Conservation (phyloP, 2,888 invertebrate species). For the Ormyrus nitidulus region DNA sequence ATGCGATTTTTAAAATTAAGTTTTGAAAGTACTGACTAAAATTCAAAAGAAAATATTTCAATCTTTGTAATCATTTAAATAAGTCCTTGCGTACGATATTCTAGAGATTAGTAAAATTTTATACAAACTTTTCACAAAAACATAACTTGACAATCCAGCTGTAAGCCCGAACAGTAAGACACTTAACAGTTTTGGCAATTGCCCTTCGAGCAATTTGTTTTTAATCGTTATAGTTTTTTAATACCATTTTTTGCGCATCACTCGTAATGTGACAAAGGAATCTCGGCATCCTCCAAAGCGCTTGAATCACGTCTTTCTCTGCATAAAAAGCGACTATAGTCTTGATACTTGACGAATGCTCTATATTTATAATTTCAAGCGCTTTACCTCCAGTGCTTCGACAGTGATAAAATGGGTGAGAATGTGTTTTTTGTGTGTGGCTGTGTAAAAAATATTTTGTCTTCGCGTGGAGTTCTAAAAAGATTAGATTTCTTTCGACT, state of each 20-base stretch:
- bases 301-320: conserved; percentile 22
- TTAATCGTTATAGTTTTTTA: conserved; percentile 26
- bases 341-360: background rate
- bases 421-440: background rate
- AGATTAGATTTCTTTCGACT: conserved; percentile 36
- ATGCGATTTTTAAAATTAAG: too few species aligned
- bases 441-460: conserved; percentile 65
- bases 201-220: conserved; percentile 46
- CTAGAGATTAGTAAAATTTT: background rate
- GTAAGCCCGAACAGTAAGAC: conserved; percentile 73
- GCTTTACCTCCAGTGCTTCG: conserved; percentile 5
- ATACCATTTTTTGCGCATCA: background rate
- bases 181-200: conserved; percentile 71
- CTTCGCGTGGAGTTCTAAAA: conserved; percentile 47
- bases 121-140: background rate
- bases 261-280: conserved; percentile 26
- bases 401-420: conserved; percentile 34
- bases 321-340: conserved; percentile 27
- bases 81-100: too few species aligned
- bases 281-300: conserved; percentile 15
- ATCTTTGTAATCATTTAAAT: too few species aligned
- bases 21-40: too few species aligned
- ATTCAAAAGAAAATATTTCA: too few species aligned
- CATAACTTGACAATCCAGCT: conserved; percentile 65
- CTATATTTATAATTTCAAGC: conserved; percentile 24